Conservation (phyloP, 1,140 invertebrate genomes). For the Anoplophora glabripennis region DNA sequence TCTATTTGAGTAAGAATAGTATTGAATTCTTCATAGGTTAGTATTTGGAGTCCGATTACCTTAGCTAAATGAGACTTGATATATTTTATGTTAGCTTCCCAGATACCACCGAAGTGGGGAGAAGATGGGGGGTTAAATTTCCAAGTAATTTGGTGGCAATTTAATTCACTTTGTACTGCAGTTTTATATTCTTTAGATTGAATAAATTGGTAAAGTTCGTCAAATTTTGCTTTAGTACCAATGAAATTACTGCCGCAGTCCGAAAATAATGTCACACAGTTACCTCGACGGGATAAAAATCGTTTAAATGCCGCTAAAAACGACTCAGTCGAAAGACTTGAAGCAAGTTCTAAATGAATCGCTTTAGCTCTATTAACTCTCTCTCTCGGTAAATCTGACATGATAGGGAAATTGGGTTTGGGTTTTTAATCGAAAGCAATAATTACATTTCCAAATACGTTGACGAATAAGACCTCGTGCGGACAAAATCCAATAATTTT, state of each 20-base stretch:
- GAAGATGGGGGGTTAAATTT: neutral
- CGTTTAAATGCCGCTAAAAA: neutral
- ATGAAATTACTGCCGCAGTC: neutral
- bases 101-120: neutral
- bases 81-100: neutral
- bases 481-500: too few relatives aligned
- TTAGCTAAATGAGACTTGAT: neutral
- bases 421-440: neutral
- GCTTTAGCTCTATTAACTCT: neutral
- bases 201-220: neutral
- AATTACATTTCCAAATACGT: neutral
- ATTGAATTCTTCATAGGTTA: neutral
- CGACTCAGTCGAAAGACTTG: neutral
- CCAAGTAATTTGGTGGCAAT: neutral
- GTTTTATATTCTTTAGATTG: neutral
- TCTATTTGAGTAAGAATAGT: neutral
- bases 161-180: neutral
- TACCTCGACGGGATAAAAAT: neutral
- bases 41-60: neutral
- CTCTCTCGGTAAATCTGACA: neutral
- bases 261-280: neutral
- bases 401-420: neutral
- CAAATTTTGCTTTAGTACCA: neutral
- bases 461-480: too few relatives aligned
- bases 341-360: conserved; percentile 1